A percentile compares a stretch with the other conserved stretches of the same genome.
Evolutionary conservation across 2,797 vertebrate genomes (phyloP).

Genomic region (Netta rufina): DNA sequence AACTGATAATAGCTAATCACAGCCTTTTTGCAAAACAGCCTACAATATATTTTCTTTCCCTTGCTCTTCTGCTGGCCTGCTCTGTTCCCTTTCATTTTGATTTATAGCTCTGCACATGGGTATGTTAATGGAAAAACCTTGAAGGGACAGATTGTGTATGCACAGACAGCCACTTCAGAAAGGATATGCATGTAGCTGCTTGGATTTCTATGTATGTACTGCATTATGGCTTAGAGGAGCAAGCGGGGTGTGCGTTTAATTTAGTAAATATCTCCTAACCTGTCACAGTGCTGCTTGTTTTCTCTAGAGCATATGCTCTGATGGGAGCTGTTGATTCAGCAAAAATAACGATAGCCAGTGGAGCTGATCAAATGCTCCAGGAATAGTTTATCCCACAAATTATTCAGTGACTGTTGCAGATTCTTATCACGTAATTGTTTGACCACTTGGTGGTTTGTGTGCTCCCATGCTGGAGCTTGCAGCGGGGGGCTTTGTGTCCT

Average conservation of each 20-base stretch:
- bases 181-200: not conserved
- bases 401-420: not conserved
- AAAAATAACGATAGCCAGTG: not conserved
- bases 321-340: constrained; percentile 38
- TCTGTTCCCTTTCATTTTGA: constrained; percentile 25
- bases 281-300: not conserved
- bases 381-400: constrained; percentile 26
- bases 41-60: not conserved
- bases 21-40: not conserved
- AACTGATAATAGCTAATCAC: not conserved
- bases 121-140: constrained; percentile 8
- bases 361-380: constrained; percentile 9
- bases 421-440: not conserved
- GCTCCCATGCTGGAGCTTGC: not conserved
- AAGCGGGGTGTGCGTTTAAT: not conserved
- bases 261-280: not conserved
- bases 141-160: constrained; percentile 5
- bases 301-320: not conserved
- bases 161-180: not conserved
- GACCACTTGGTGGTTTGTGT: not conserved
- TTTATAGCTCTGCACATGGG: constrained; percentile 5
- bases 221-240: not conserved
- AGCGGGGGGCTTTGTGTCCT: not conserved
- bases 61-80: not conserved
- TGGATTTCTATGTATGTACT: not conserved